Percentiles rank a stretch among this genome's conserved stretches.
phyloP scores from a whole-genome alignment of 2,797 vertebrate genomes.

The Lindbergichthys nudifrons region DNA sequence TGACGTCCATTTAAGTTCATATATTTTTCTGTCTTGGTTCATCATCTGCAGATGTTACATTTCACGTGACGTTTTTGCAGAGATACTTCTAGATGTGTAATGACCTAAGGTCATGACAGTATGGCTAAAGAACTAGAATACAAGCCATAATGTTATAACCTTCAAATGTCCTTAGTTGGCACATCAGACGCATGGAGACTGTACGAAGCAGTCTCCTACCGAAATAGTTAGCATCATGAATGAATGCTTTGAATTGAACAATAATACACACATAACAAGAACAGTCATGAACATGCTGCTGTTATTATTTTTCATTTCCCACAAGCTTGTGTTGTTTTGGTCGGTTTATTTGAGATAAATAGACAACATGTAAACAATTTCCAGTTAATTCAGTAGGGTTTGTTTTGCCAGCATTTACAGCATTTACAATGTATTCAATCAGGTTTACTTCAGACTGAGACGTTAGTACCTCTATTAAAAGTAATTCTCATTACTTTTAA shows the following conservation, averaged over 20 bases:
- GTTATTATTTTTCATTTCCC: neutral
- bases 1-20: neutral
- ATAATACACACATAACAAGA: neutral
- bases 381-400: neutral
- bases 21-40: neutral
- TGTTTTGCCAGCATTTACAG: neutral
- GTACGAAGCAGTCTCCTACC: neutral
- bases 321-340: neutral
- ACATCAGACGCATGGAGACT: neutral
- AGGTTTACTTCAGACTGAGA: neutral
- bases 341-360: conserved; percentile 45
- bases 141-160: neutral
- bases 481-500: neutral
- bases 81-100: neutral
- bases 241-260: conserved; percentile 2
- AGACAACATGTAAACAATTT: conserved; percentile 25
- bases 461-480: too few species aligned
- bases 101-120: neutral
- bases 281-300: neutral
- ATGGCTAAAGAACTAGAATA: neutral
- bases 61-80: neutral
- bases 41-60: neutral
- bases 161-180: neutral
- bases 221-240: conserved; percentile 7
- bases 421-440: conserved; percentile 10